phyloP scores from a whole-genome alignment of 2,888 invertebrate species.

The Coenonympha glycerion region DNA sequence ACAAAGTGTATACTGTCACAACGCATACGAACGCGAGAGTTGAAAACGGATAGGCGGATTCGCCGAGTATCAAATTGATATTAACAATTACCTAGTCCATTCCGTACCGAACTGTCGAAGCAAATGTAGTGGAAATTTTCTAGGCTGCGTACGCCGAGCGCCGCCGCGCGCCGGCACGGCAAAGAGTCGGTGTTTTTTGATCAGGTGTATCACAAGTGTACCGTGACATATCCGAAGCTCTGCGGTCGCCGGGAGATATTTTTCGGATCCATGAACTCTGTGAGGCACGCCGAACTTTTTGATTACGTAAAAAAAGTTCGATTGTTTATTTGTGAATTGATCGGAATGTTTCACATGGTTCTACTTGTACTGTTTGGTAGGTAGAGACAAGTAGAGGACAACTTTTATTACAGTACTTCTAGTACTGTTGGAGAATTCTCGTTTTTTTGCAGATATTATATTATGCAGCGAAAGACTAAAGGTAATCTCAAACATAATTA shows the following conservation, averaged over 20 bases:
- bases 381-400: neutral
- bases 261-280: conserved; percentile 56
- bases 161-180: conserved; percentile 49
- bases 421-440: no score
- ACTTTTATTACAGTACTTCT: no score
- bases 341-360: neutral
- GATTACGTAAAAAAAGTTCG: conserved; percentile 12
- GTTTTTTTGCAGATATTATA: no score
- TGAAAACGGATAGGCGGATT: conserved; percentile 7
- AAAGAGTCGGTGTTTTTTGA: conserved; percentile 56
- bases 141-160: conserved; percentile 40
- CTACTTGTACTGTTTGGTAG: neutral
- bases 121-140: conserved; percentile 59
- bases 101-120: conserved; percentile 33
- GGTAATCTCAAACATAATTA: no score
- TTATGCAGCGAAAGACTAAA: no score
- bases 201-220: conserved; percentile 52
- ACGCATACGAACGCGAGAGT: neutral
- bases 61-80: conserved; percentile 18
- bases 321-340: conserved; percentile 11
- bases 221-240: conserved; percentile 61
- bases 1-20: neutral
- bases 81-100: conserved; percentile 24
- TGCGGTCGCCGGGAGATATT: conserved; percentile 39
- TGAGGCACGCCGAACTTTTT: conserved; percentile 22